Base-by-base conservation (phyloP, 2,113 vertebrate genomes). In the Nerophis ophidion region DNA sequence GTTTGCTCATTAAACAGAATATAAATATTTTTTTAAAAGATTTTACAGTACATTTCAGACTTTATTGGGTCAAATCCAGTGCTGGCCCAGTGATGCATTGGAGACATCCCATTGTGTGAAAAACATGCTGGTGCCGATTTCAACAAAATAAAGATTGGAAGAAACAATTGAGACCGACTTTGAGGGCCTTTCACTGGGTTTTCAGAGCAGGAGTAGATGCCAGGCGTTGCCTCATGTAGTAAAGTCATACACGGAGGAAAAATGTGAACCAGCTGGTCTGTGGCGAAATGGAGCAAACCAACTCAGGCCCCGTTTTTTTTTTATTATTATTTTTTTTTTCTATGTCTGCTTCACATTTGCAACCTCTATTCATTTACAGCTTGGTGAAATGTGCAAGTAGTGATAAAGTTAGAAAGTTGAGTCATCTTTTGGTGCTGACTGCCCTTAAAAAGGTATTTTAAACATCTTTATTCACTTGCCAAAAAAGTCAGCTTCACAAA, bases 1-100 rank as follows among this genome's bases (percentile, higher is more conserved):
- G 36, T 72, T 14, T 35, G 19, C 61, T 75, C 40, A 77, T 73
- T 70, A 74, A 67, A 66, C 44, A 12, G 7, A 56, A 68, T 63
- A 58, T 64, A n/a, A n/a, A n/a, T n/a, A n/a, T n/a, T n/a, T 33
- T 65, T 70, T 57, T 17, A 12, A 44, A 44, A 11, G 61, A 62
- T 74, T 72, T 75, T 45, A 36, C 34, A 54, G 61, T 78, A 66
- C 66, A 60, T 66, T 63, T 44, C 2, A 57, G 16, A 16, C 16
- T 42, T 56, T 56, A 48, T 48, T 62, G 19, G 48, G 45, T 66
- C 13, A 60, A 49, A 65, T 45, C 42, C 42, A 13, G 40, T 11
- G 50, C 33, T 42, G 10, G 17, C 54, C n/a, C 16, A 42, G 14
- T 56, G 6, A 56, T 42, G 36, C 17, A 42, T 42, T 56, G 36